Base-by-base conservation (phyloP, 1,140 invertebrate species). In the Chlorops oryzae region DNA sequence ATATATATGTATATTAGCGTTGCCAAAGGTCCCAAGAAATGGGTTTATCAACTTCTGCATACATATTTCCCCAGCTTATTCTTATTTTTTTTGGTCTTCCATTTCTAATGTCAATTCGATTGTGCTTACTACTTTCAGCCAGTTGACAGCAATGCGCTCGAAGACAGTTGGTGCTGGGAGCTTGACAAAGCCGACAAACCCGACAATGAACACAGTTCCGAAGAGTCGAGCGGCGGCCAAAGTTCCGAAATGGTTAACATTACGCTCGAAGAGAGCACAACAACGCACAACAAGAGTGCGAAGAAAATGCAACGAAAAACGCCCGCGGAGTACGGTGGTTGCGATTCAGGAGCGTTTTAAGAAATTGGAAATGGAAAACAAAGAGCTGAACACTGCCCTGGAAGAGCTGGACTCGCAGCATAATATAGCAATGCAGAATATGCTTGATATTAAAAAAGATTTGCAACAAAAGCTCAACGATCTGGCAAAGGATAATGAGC, bases 351-450 rank as follows among this genome's bases (percentile, higher is more conserved):
- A 74, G 56, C 78, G 76, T 57, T 63, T 77, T 18, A 56, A 69
- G 4, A 55, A 70, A 10, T 55, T 77, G 5, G 63, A 73, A 52
- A 67, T 73, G 3, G 75, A 80, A 52, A 81, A 83, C 57, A 70
- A 72, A 50, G 75, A 74, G 55, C 63, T 86, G 24, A 73, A 75
- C 5, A 58, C 53, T 5, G 84, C 78, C 52, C 73, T 88, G 23
- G 84, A 86, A 51, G 84, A 87, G 62, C 70, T 90, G 54, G 86
- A 89, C 61, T 74, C 63, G 35, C 85, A 88, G 63, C 83, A 89
- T 61, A 77, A 83, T 53, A 65, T 78, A 53, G 84, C 82, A 0
- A 81, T 86, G 70, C 81, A 83, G 43, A 77, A 78, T 61, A 57
- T 85, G 13, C 59, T 85, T 15, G 61, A 73, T 0, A 58, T 84